Conservation (phyloP, 2,888 invertebrate species). For the Ectobius pallidus region DNA sequence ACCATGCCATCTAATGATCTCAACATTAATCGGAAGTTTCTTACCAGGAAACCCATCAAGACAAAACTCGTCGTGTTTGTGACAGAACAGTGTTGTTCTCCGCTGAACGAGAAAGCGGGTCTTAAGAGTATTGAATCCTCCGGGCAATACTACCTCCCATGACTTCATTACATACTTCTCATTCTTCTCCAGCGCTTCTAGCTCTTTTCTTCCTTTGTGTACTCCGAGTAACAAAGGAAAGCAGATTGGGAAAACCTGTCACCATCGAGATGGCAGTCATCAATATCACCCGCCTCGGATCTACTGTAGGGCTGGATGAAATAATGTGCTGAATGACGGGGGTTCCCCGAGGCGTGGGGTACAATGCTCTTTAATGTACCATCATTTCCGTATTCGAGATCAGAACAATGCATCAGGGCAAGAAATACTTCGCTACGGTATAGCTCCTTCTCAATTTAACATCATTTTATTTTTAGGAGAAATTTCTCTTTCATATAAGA, state of each 20-base stretch:
- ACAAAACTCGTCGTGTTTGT: too few species aligned
- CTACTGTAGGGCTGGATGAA: neutral
- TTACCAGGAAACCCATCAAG: too few species aligned
- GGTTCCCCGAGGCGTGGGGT: neutral
- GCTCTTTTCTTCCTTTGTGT: slow-evolving; percentile 1
- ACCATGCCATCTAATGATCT: too few species aligned
- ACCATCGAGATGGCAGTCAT: slow-evolving; percentile 7
- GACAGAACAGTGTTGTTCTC: neutral
- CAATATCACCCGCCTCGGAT: neutral
- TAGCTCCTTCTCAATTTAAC: too few species aligned
- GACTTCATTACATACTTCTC: slow-evolving; percentile 18
- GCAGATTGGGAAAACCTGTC: slow-evolving; percentile 17
- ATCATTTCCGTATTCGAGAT: too few species aligned
- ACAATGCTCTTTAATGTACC: neutral
- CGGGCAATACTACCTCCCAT: neutral
- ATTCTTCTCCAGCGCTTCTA: neutral
- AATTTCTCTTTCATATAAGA: too few species aligned
- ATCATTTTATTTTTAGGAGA: too few species aligned
- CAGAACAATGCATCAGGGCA: too few species aligned
- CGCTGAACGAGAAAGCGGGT: neutral
- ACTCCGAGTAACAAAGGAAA: slow-evolving; percentile 11
- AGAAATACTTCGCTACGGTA: too few species aligned
- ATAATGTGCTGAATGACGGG: neutral
- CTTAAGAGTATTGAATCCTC: neutral
- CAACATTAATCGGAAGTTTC: too few species aligned